Base-by-base conservation (phyloP, 2,797 vertebrate species). In the Passerculus sandwichensis region DNA sequence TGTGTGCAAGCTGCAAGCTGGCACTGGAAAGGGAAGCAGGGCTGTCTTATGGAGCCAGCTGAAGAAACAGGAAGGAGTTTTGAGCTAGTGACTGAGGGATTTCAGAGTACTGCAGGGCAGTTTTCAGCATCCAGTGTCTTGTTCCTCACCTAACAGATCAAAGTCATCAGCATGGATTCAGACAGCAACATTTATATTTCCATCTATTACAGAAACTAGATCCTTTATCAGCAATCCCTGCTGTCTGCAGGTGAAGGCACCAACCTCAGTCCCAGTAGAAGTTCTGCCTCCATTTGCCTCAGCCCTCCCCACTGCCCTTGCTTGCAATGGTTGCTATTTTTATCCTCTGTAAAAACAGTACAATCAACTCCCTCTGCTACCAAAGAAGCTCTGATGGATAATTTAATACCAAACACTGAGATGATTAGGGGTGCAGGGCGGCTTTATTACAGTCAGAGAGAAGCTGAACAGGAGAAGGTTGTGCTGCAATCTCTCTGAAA, bases 291-390 rank as follows among this genome's bases (percentile, higher is more conserved):
- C 1, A 3, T 66, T 67, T 21, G 22, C 42, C 69, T 93, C 73
- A 80, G 72, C 82, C 51, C 71, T 89, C 64, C 51, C 77, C 21
- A 16, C 81, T 94, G 82, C 91, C 85, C 83, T 88, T 15, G n/a
- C 76, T 73, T 89, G 36, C 57, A 32, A 89, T 1, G 13, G 32
- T 30, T 57, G 85, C 93, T 97, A 94, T 96, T 81, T 96, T 94
- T 95, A 90, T 89, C 88, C 77, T 45, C 60, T 11, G 5, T 81
- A 88, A 94, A 93, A 91, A 94, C 1, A 15, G 57, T 67, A 83
- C 87, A 95, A 95, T 96, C 95, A 92, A 51, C 75, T 94, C 95
- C 85, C 91, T 93, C 76, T 89, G 84, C 71, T 94, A 77, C 74
- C 22, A 40, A 78, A 94, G 65, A 42, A 86, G 48, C 57, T 88